phyloP scores from a whole-genome alignment of 2,888 invertebrate genomes.

The Hecatera dysodea region DNA sequence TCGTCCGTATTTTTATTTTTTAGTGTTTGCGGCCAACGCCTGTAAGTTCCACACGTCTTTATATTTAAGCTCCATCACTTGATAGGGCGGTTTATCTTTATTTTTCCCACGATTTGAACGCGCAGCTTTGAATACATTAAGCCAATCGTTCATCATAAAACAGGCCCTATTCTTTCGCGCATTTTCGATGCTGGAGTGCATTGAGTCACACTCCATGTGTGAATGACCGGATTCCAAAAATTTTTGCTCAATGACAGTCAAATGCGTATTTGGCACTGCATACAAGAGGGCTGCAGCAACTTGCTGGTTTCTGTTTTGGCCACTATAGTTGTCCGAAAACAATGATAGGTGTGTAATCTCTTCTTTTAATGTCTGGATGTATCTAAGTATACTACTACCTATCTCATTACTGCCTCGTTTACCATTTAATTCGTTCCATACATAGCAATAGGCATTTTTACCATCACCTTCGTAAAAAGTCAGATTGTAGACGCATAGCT shows the following conservation, averaged over 20 bases:
- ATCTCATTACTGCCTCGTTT: not conserved
- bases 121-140: slow-evolving; percentile 10
- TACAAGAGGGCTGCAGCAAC: not conserved
- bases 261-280: not conserved
- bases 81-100: no score
- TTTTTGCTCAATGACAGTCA: not conserved
- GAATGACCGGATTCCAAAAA: not conserved
- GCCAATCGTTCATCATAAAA: slow-evolving; percentile 11
- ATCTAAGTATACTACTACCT: not conserved
- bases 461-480: slow-evolving; percentile 13
- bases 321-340: not conserved
- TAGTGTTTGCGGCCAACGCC: slow-evolving; percentile 1
- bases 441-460: not conserved
- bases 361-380: not conserved
- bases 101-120: slow-evolving; percentile 10
- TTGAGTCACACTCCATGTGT: not conserved
- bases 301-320: no score
- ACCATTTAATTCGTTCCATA: not conserved
- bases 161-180: no score
- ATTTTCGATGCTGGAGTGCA: no score
- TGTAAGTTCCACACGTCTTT: not conserved
- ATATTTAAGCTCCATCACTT: no score
- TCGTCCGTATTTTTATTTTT: not conserved
- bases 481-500: slow-evolving; percentile 17
- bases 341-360: not conserved